Conservation (phyloP, 2,113 vertebrate species). For the Micromys minutus region DNA sequence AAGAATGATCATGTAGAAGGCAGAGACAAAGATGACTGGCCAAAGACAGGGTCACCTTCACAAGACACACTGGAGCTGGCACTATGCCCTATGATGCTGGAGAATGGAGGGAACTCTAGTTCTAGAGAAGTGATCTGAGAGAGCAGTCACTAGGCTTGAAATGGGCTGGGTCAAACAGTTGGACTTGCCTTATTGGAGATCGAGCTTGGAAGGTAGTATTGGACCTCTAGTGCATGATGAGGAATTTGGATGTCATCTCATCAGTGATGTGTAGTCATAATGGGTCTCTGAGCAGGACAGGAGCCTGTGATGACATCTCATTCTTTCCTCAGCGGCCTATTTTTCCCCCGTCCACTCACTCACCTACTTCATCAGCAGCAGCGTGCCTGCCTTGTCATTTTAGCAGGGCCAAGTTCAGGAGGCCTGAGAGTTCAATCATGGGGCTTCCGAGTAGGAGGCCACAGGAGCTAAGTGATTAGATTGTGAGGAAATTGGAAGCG, state of each 20-base stretch:
- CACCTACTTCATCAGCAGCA: neutral
- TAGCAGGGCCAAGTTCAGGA: rapidly evolving
- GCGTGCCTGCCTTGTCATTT: neutral
- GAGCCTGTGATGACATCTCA: neutral
- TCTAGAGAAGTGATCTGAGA: neutral
- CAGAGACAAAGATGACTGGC: neutral
- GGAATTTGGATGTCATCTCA: neutral
- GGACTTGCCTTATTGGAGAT: neutral
- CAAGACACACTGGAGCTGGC: neutral
- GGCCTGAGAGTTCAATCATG: neutral
- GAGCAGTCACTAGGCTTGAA: neutral
- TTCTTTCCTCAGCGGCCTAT: neutral
- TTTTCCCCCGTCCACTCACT: neutral
- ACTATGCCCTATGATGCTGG: neutral
- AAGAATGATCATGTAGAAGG: neutral
- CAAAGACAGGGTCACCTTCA: neutral
- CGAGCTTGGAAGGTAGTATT: neutral
- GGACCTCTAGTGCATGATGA: neutral
- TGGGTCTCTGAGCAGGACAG: neutral
- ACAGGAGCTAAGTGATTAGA: neutral
- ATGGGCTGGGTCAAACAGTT: neutral
- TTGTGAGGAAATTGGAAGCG: neutral
- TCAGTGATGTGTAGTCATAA: neutral
- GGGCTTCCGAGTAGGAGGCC: neutral
- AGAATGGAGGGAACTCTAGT: neutral